Evolutionary conservation across 2,888 invertebrate genomes (phyloP), one percentile per base, ranked within the genome.

Genomic region (Psylliodes chrysocephalus): DNA sequence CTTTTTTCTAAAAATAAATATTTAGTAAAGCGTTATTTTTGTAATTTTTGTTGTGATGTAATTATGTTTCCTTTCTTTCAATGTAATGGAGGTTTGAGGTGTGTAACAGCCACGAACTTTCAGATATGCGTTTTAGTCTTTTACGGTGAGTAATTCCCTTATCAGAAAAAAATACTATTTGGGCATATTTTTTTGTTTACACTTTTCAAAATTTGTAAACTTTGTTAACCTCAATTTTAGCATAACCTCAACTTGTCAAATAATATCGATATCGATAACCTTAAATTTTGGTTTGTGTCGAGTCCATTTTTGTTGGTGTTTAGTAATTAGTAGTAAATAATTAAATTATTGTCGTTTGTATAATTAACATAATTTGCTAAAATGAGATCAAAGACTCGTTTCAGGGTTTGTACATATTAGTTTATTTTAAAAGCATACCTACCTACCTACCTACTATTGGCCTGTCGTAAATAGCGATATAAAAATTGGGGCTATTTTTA

Each of bases 181-280:
- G 7, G 17, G 7, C 3, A 18, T 15, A 33, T 59, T 57, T 66
- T 68, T 75, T 82, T 82, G 82, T 82, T 82, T 82, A 82, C 81
- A 69, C 79, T 78, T 81, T 81, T 80, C 70, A 72, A 76, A 79
- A 76, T 66, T 73, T 69, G 75, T 78, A 79, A 80, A 79, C 76
- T 76, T 69, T 71, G 70, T 72, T 82, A 82, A 82, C 82, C 82
- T 82, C 82, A 82, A 81, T 78, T 79, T 77, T 76, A 63, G 73
- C 79, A 80, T 82, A 82, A 83, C 82, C 83, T 83, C 80, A n/a
- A 81, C 79, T 79, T 81, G 82, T 82, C 82, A 82, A 81, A 78
- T n/a, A n/a, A n/a, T n/a, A n/a, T n/a, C n/a, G n/a, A 71, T 71
- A 73, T 73, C 71, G 64, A 71, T 79, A 80, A 78, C 79, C 78